phyloP scores from a whole-genome alignment of 2,113 vertebrate genomes.

The Serinus canaria region DNA sequence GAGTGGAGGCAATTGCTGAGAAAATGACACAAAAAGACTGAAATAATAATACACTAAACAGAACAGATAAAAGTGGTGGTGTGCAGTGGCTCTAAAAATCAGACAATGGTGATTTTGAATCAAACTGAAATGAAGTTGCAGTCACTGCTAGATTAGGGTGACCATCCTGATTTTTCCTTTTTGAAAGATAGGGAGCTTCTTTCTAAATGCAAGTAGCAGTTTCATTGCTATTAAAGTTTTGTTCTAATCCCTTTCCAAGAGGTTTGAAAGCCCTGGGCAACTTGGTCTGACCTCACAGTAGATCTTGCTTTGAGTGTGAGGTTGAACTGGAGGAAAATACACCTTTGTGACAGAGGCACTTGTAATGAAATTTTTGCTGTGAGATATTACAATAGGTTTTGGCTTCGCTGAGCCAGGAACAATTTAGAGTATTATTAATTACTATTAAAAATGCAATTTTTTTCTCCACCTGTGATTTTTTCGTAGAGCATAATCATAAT shows the following conservation, averaged over 20 bases:
- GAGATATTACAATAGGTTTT: background rate
- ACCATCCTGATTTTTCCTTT: background rate
- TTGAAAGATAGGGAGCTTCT: background rate
- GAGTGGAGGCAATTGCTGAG: background rate
- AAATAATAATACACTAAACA: background rate
- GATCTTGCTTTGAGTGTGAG: background rate
- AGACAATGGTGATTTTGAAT: background rate
- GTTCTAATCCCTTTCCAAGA: background rate
- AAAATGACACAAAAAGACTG: background rate
- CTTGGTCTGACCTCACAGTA: background rate
- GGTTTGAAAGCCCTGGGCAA: background rate
- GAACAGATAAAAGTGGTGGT: background rate
- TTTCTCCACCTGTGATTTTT: background rate
- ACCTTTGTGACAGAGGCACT: background rate
- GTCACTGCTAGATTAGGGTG: background rate
- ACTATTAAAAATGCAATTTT: background rate
- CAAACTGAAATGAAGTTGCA: background rate
- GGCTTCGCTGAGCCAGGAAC: background rate
- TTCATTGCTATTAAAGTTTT: background rate
- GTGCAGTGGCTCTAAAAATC: background rate
- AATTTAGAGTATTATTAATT: background rate
- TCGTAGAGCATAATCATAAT: background rate
- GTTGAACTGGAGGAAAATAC: background rate
- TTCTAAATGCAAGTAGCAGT: background rate
- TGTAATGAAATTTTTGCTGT: background rate